Conservation (phyloP, 2,113 vertebrate species). For the Sinocyclocheilus anophthalmus region DNA sequence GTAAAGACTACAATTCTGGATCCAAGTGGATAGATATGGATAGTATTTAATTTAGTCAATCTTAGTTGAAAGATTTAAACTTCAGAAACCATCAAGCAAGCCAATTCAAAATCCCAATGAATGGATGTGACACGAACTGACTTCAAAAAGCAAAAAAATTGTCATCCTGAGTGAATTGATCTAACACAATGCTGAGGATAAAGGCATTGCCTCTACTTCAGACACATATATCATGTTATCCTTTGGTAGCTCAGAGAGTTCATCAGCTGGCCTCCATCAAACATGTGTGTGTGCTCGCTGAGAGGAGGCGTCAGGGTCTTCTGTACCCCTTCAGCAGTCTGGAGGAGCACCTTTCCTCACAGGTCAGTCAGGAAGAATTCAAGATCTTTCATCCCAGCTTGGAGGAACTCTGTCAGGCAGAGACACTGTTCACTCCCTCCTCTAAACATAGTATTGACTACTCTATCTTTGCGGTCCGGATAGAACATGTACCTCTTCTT, state of each 20-base stretch:
- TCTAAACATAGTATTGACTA: slow-evolving; percentile 79
- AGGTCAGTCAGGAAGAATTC: slow-evolving; percentile 64
- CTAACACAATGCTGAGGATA: slow-evolving; percentile 3
- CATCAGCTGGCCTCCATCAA: slow-evolving; percentile 74
- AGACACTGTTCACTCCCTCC: slow-evolving; percentile 76
- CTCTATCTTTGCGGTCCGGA: slow-evolving; percentile 80
- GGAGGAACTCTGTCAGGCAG: slow-evolving; percentile 77
- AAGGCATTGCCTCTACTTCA: not conserved
- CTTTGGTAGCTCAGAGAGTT: not conserved
- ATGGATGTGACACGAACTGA: too few relatives aligned
- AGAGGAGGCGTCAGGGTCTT: slow-evolving; percentile 67
- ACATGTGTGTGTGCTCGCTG: slow-evolving; percentile 64
- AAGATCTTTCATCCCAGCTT: slow-evolving; percentile 80
- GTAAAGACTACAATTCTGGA: not conserved
- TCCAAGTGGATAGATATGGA: not conserved
- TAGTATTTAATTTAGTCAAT: not conserved
- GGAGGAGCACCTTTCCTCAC: slow-evolving; percentile 67
- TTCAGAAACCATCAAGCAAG: not conserved
- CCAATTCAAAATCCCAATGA: not conserved
- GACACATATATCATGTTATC: not conserved
- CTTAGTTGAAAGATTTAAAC: not conserved
- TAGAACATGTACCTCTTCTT: slow-evolving; percentile 79
- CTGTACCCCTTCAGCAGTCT: slow-evolving; percentile 82
- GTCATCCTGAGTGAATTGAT: not conserved
- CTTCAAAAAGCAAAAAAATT: not conserved